phyloP scores from a whole-genome alignment of 2,113 vertebrate species.

The Carettochelys insculpta region DNA sequence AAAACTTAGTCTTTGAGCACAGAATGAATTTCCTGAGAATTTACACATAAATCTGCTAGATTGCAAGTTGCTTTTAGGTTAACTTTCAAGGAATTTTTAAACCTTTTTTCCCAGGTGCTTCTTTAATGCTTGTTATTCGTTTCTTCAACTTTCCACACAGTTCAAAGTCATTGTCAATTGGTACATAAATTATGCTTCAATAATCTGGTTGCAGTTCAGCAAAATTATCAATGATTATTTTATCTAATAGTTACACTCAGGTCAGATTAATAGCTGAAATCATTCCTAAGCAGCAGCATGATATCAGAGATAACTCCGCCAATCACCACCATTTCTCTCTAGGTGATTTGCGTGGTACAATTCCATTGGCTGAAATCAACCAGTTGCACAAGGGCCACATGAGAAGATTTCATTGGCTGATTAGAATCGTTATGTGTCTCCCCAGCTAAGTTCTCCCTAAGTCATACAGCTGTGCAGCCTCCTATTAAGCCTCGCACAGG shows the following conservation, averaged over 20 bases:
- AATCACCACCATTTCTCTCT: background rate
- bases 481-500: too few species aligned
- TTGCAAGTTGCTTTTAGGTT: background rate
- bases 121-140: background rate
- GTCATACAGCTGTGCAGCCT: too few species aligned
- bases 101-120: background rate
- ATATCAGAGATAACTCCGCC: background rate
- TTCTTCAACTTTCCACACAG: background rate
- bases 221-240: background rate
- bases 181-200: background rate
- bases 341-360: background rate
- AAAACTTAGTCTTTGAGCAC: background rate
- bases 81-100: background rate
- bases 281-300: background rate
- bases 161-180: background rate
- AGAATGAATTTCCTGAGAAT: background rate
- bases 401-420: background rate
- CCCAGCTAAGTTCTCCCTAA: too few species aligned
- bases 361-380: constrained; percentile 20
- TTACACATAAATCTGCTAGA: background rate
- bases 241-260: background rate
- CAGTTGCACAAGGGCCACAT: background rate
- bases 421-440: rapidly evolving
- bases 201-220: background rate
- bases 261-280: background rate